These are phyloP conservation scores for Callyntrura guangdongensis DNA, from an alignment of 2,888 invertebrate genomes.

Conservation along the genomic window DNA sequence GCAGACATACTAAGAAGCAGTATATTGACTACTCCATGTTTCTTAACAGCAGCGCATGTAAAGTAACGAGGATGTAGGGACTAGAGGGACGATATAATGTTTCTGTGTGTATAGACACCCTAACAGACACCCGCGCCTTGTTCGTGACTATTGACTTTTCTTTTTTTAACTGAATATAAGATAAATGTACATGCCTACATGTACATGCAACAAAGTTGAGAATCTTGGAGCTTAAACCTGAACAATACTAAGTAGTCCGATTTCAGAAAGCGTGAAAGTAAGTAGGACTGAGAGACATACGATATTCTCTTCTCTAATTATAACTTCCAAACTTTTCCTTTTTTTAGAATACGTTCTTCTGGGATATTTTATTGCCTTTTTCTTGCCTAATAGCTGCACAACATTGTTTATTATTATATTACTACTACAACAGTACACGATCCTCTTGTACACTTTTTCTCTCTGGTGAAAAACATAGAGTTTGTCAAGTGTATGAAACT, in stretches of 20 bases:
- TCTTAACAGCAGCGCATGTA: neutral
- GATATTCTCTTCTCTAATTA: slow-evolving; percentile 49
- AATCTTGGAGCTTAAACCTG: neutral
- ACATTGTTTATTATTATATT: slow-evolving; percentile 51
- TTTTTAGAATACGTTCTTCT: slow-evolving; percentile 27
- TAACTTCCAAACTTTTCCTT: slow-evolving; percentile 63
- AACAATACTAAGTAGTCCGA: neutral
- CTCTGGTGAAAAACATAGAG: neutral
- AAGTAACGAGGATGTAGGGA: neutral
- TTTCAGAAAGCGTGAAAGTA: neutral
- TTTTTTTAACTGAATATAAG: neutral
- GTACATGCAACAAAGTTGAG: neutral
- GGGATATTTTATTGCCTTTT: slow-evolving; percentile 49
- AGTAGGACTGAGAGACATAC: neutral
- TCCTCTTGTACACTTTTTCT: neutral
- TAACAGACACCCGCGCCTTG: neutral
- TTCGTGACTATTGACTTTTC: slow-evolving; percentile 38
- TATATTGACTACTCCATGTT: neutral
- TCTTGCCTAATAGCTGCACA: slow-evolving; percentile 5
- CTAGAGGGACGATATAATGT: neutral
- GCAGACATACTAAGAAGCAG: neutral
- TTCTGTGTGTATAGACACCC: neutral
- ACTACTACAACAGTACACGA: neutral
- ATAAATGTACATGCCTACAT: no score
- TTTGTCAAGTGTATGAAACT: neutral